Conservation (phyloP, 2,888 invertebrate genomes). For the Cybosia mesomella region DNA sequence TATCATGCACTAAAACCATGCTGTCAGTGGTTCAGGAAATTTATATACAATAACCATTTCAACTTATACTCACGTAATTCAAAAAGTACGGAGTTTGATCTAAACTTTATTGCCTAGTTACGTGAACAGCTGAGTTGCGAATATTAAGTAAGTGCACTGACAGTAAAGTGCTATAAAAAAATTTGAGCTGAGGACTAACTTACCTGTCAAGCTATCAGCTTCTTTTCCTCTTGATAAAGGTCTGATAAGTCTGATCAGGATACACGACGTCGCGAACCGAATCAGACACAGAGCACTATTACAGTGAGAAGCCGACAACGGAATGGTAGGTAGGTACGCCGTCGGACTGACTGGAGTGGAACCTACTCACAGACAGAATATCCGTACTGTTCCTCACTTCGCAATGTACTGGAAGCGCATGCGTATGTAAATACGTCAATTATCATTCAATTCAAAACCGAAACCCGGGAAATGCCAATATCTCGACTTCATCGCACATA, state of each 20-base stretch:
- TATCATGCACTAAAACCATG: constrained; percentile 27
- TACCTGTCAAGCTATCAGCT: constrained; percentile 36
- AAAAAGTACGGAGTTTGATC: constrained; percentile 46
- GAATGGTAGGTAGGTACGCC: constrained; percentile 37
- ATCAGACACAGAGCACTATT: constrained; percentile 38
- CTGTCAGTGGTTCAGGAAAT: constrained; percentile 15
- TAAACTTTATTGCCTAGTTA: constrained; percentile 54
- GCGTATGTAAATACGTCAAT: constrained; percentile 72
- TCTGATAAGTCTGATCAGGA: constrained; percentile 16
- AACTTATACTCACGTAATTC: constrained; percentile 28
- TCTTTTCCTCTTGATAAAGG: constrained; percentile 24
- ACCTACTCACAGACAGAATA: constrained; percentile 34
- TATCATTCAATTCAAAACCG: constrained; percentile 67
- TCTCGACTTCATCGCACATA: not conserved
- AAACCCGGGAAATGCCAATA: constrained; percentile 61
- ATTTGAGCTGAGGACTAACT: constrained; percentile 16
- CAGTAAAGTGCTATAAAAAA: constrained; percentile 17
- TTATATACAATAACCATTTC: constrained; percentile 17
- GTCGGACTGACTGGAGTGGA: constrained; percentile 41
- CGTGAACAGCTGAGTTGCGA: constrained; percentile 52
- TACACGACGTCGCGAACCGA: constrained; percentile 28
- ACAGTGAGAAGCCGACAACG: constrained; percentile 49
- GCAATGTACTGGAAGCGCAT: constrained; percentile 66
- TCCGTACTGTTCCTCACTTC: constrained; percentile 67
- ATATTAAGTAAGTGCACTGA: constrained; percentile 21